Evolutionary conservation across 2,888 invertebrate species (phyloP), one percentile per base, ranked within the genome.

Genomic region (Anthrax anthrax): DNA sequence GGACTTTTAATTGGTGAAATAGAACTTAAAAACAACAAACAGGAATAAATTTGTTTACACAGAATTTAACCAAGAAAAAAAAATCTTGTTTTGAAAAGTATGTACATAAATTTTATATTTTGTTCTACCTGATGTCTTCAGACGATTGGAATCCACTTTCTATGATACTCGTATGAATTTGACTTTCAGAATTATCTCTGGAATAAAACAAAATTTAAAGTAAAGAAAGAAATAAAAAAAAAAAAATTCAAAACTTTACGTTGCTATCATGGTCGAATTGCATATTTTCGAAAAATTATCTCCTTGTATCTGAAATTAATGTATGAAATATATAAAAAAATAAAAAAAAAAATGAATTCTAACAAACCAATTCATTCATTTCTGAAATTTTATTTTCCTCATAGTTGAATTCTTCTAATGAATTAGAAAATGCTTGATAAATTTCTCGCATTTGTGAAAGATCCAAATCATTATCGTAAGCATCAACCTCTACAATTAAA

Each of bases 391-490:
- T n/a, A n/a, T n/a, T n/a, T n/a, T n/a, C n/a, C n/a, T n/a, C n/a
- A 23, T 23, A 9, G 16, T 18, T 41, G 13, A 44, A 44, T 32
- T 44, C 42, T 10, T 42, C 38, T 3, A 45, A 38, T 2, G 48
- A 48, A 32, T 48, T 42, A 17, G 32, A 19, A n/a, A 48, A 19
- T 14, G 41, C 45, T 18, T 34, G 12, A 29, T 36, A 23, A 42
- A 48, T 44, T 9, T 18, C 32, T 34, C 39, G 37, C 48, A 48
- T 48, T 9, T 48, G 42, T 17, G 17, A 32, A 29, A 45, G 12
- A 19, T 42, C 27, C 45, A 48, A 44, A 18, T 45, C 48, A 18
- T 39, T 4, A 18, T 48, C 48, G 27, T 39, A 48, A 16, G 44
- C 17, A 29, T 42, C 44, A 17, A 39, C n/a, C 4, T 43, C 47